These are phyloP conservation scores for Drosophila borborema DNA, from an alignment of 2,888 invertebrate species.

Conservation along the genomic window DNA sequence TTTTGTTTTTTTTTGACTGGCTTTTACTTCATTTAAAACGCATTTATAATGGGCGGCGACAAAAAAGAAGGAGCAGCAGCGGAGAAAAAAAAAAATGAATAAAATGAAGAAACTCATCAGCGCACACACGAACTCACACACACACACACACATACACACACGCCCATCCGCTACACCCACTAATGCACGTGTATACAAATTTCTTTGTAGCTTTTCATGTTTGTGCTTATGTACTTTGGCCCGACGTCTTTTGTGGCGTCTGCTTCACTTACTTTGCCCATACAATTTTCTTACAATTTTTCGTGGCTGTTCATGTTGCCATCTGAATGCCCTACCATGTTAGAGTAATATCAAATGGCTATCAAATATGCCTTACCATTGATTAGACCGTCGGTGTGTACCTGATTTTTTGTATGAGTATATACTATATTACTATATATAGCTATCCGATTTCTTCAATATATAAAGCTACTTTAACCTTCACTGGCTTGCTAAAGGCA, in stretches of 20 bases:
- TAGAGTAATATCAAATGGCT: background rate
- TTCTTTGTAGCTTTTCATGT: conserved; percentile 75
- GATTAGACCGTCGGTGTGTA: background rate
- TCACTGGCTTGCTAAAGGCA: too few relatives aligned
- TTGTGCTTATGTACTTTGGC: conserved; percentile 62
- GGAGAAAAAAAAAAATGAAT: conserved; percentile 24
- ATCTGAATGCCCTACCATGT: conserved; percentile 22
- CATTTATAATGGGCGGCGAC: conserved; percentile 75
- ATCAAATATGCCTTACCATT: background rate
- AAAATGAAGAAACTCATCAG: conserved; percentile 72
- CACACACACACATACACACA: conserved; percentile 10
- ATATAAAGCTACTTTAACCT: too few relatives aligned
- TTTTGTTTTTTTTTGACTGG: conserved; percentile 63
- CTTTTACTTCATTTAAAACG: conserved; percentile 81
- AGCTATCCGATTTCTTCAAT: too few relatives aligned
- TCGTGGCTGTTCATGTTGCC: conserved; percentile 70
- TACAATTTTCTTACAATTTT: conserved; percentile 72
- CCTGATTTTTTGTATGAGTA: too few relatives aligned
- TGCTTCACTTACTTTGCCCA: conserved; percentile 73
- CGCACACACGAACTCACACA: conserved; percentile 18
- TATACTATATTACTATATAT: too few relatives aligned
- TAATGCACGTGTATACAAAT: conserved; percentile 80
- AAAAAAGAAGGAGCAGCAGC: conserved; percentile 32
- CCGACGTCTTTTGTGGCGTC: conserved; percentile 69
- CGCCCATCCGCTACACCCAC: conserved; percentile 15